Evolutionary conservation across 2,888 invertebrate genomes (phyloP), one percentile per base, ranked within the genome.

Genomic region (Eristalis intricaria): DNA sequence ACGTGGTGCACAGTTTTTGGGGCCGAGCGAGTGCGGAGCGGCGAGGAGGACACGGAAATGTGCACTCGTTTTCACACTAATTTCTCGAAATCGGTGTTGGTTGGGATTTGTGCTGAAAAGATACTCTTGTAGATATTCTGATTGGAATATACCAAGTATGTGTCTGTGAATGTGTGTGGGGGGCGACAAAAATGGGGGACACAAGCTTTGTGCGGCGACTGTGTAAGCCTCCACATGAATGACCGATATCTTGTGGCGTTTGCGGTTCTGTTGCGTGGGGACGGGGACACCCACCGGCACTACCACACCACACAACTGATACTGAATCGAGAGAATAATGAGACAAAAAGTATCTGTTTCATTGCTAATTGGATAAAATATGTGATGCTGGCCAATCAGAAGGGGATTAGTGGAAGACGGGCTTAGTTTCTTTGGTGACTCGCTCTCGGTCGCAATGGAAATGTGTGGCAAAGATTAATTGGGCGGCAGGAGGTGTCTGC

Each of bases 361-460:
- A 87, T 58, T 87, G 87, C 83, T 87, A 87, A 87, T 87, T 87
- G 83, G 87, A 84, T 87, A 83, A 87, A 87, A 87, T 87, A 87
- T 77, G 65, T 87, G 87, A 87, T 84, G 87, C 75, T 84, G 64
- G 80, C 87, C 87, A 87, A 87, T 87, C 83, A 84, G 87, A 84
- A 65, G 80, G 71, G 76, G 87, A 83, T 87, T 83, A 84, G 83
- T 64, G 29, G 56, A 50, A n/a, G 69, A 66, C 19, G 65, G 32
- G 35, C 64, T 32, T 29, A 2, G 43, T 60, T 50, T 43, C 22
- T 69, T 66, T 68, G 38, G 5, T 38, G 70, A 1, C 32, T 32
- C 32, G 32, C 32, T 63, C 23, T 70, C 43, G 19, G 23, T 68
- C 71, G 64, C 50, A 58, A 71, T 78, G 69, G 56, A 65, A 78